phyloP scores from a whole-genome alignment of 2,113 vertebrate genomes.

The Coreoperca whiteheadi region DNA sequence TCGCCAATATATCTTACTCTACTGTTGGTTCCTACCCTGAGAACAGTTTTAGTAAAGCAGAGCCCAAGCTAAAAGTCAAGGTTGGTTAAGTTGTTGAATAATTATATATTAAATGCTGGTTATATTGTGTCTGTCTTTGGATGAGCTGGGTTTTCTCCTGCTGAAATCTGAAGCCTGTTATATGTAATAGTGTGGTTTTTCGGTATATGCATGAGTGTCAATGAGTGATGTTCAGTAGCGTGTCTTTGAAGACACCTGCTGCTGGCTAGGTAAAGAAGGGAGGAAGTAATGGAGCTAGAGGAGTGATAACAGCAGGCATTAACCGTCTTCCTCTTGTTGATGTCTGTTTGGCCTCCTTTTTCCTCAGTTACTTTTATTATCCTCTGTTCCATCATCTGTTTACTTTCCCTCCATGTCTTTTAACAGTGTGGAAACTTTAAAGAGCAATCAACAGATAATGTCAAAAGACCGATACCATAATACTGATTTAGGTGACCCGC shows the following conservation, averaged over 20 bases:
- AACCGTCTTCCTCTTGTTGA: constrained; percentile 27
- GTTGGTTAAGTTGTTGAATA: constrained; percentile 20
- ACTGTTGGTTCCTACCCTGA: constrained; percentile 21
- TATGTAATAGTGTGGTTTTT: constrained; percentile 42
- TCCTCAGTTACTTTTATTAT: constrained; percentile 10
- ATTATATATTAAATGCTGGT: constrained; percentile 44
- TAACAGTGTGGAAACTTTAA: constrained; percentile 48
- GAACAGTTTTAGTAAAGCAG: constrained; percentile 41
- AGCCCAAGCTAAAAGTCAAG: constrained; percentile 35
- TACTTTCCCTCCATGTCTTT: constrained; percentile 5
- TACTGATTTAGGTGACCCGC: not conserved
- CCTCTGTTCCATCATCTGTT: not conserved
- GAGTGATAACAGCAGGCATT: constrained; percentile 27
- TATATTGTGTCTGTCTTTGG: constrained; percentile 51
- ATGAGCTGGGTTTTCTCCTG: constrained; percentile 32
- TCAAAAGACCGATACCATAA: not conserved
- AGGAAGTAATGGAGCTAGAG: constrained; percentile 31
- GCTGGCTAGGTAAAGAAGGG: constrained; percentile 37
- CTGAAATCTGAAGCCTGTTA: constrained; percentile 40
- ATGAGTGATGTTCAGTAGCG: constrained; percentile 58
- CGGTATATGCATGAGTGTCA: constrained; percentile 61
- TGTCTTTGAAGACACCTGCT: constrained; percentile 55
- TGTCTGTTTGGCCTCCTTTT: constrained; percentile 42
- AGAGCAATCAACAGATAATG: constrained; percentile 54
- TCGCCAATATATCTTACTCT: constrained; percentile 15